Evolutionary conservation across 2,888 invertebrate species (phyloP).

Genomic region (Malachius bipustulatus): DNA sequence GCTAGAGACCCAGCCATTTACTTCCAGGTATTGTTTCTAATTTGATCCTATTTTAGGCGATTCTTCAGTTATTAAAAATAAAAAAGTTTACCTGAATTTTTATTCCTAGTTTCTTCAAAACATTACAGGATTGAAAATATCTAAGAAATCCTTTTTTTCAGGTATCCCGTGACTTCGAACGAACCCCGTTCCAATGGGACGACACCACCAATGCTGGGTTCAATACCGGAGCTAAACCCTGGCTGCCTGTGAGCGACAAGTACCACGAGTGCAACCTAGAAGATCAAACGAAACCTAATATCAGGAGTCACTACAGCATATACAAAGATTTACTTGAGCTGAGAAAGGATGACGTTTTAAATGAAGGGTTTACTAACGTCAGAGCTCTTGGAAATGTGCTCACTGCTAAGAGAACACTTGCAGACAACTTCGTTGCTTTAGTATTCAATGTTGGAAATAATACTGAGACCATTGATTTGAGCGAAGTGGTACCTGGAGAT

Average conservation of each 20-base stretch:
- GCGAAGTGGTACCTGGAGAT: background rate
- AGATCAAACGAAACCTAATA: slow-evolving; percentile 33
- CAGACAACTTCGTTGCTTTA: background rate
- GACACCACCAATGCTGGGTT: slow-evolving; percentile 47
- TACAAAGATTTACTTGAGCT: slow-evolving; percentile 47
- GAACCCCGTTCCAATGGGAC: slow-evolving; percentile 58
- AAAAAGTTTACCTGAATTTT: no score
- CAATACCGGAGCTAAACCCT: slow-evolving; percentile 42
- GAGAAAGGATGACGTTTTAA: slow-evolving; percentile 41
- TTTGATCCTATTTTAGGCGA: no score
- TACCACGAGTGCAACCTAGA: slow-evolving; percentile 47
- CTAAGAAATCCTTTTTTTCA: slow-evolving; percentile 39
- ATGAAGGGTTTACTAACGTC: slow-evolving; percentile 43
- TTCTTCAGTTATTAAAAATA: no score
- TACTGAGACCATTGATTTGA: background rate
- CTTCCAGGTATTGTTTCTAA: no score
- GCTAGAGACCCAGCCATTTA: slow-evolving; percentile 35
- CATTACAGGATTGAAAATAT: slow-evolving; percentile 45
- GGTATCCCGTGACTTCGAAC: slow-evolving; percentile 50
- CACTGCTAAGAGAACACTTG: background rate
- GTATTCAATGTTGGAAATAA: slow-evolving; percentile 1
- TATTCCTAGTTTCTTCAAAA: no score
- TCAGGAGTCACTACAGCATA: slow-evolving; percentile 47
- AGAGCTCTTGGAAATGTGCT: slow-evolving; percentile 30
- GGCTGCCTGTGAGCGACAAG: slow-evolving; percentile 56